These are phyloP conservation scores for Drosophila eohydei DNA, from an alignment of 2,888 invertebrate genomes.

Conservation along the genomic window DNA sequence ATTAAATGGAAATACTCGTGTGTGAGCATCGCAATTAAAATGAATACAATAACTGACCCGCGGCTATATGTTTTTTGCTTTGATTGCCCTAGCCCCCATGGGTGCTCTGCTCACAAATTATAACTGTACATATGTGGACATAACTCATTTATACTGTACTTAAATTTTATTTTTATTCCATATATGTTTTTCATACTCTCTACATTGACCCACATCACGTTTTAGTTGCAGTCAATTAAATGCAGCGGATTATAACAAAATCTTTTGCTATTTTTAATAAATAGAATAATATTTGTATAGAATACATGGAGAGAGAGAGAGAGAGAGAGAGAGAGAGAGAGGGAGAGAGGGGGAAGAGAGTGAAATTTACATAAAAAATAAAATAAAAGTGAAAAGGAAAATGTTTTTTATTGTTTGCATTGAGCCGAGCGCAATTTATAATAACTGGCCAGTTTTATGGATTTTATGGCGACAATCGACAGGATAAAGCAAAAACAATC, in stretches of 20 bases:
- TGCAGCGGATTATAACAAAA: constrained; percentile 69
- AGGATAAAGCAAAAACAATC: constrained; percentile 71
- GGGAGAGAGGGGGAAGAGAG: no score
- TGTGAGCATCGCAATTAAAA: constrained; percentile 65
- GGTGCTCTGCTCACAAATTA: constrained; percentile 39
- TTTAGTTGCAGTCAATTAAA: constrained; percentile 75
- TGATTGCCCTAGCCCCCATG: constrained; percentile 40
- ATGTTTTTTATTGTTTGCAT: constrained; percentile 36
- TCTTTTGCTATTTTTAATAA: constrained; percentile 69
- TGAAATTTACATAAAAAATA: constrained; percentile 20
- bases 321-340: no score
- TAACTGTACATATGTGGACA: constrained; percentile 21
- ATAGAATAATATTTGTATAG: constrained; percentile 70
- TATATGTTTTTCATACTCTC: neutral
- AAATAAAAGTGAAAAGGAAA: constrained; percentile 30
- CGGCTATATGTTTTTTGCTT: constrained; percentile 34
- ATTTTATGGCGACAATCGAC: constrained; percentile 73
- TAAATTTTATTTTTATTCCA: constrained; percentile 12
- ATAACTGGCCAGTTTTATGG: constrained; percentile 68
- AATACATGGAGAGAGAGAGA: neutral
- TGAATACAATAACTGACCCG: constrained; percentile 42
- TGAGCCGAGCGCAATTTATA: constrained; percentile 60
- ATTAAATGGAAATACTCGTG: constrained; percentile 70
- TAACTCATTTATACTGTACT: constrained; percentile 10
- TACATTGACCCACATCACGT: constrained; percentile 54